Evolutionary conservation across 2,797 vertebrate genomes (phyloP).

Genomic region (Notolepis coatsorum): DNA sequence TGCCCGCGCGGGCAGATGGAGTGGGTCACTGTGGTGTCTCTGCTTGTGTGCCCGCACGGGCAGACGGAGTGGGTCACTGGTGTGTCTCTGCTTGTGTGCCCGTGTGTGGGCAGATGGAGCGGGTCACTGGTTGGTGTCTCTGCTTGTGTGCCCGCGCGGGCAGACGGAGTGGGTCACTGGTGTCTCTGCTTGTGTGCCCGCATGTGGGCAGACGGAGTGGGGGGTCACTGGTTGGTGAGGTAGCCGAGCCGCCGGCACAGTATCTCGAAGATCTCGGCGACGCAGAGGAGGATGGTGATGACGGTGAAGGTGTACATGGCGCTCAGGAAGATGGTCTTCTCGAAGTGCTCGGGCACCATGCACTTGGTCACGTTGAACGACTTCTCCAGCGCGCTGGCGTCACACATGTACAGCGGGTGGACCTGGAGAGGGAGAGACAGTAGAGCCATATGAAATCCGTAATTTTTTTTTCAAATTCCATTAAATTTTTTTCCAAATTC

Average conservation of each 20-base stretch:
- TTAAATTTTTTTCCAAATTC: too few species aligned
- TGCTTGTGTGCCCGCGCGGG: not conserved
- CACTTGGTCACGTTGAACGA: conserved; percentile 84
- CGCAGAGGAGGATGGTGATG: conserved; percentile 87
- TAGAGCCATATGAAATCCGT: too few species aligned
- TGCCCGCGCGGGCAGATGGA: too few species aligned
- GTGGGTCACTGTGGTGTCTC: too few species aligned
- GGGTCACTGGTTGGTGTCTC: not conserved
- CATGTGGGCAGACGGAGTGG: not conserved
- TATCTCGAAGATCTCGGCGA: conserved; percentile 90
- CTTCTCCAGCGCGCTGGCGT: conserved; percentile 82
- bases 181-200: not conserved
- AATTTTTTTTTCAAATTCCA: too few species aligned
- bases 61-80: not conserved
- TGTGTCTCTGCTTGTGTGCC: not conserved
- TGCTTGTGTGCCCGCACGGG: not conserved
- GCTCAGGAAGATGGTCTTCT: conserved; percentile 93
- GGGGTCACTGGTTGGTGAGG: conserved; percentile 80
- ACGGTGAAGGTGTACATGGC: conserved; percentile 92
- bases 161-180: not conserved
- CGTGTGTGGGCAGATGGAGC: too few species aligned
- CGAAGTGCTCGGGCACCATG: conserved; percentile 92
- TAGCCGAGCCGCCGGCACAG: conserved; percentile 85
- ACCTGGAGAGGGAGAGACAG: conserved; percentile 64
- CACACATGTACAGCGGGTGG: conserved; percentile 84